phyloP scores from a whole-genome alignment of 2,113 vertebrate genomes.

The Laticauda colubrina region DNA sequence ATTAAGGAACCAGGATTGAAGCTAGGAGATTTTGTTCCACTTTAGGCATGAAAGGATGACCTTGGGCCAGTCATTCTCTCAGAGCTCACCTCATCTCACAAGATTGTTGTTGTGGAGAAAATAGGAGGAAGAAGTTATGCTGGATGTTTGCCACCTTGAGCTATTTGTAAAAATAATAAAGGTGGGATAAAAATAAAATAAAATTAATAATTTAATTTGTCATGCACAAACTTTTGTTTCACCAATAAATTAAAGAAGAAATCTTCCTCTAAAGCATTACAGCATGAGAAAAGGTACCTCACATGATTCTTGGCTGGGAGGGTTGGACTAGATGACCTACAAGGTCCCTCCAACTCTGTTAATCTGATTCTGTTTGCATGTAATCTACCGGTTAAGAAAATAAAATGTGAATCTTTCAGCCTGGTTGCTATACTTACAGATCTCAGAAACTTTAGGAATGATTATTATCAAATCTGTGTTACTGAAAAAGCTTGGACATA shows the following conservation, averaged over 20 bases:
- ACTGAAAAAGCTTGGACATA: not conserved
- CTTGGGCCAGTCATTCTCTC: not conserved
- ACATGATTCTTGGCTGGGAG: too few relatives aligned
- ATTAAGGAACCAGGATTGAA: not conserved
- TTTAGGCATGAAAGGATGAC: not conserved
- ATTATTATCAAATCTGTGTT: not conserved
- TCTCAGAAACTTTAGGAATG: not conserved
- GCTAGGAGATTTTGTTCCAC: not conserved
- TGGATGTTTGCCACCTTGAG: not conserved
- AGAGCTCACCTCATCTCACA: not conserved
- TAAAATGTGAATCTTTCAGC: not conserved
- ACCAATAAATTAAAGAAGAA: not conserved
- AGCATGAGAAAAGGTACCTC: not conserved
- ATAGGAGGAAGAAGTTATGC: not conserved
- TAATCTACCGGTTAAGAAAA: not conserved
- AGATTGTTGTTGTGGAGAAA: not conserved
- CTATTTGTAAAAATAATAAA: not conserved
- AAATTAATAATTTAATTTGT: not conserved
- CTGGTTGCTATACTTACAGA: not conserved
- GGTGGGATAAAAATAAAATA: not conserved
- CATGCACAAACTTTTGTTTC: not conserved
- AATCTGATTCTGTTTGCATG: not conserved
- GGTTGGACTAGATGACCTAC: too few relatives aligned
- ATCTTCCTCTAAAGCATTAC: not conserved
- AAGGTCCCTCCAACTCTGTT: too few relatives aligned